Percentiles rank a stretch among this genome's conserved stretches.
These are phyloP conservation scores for Cirrhinus molitorella DNA, from an alignment of 2,797 vertebrate species.

Conservation along the genomic window DNA sequence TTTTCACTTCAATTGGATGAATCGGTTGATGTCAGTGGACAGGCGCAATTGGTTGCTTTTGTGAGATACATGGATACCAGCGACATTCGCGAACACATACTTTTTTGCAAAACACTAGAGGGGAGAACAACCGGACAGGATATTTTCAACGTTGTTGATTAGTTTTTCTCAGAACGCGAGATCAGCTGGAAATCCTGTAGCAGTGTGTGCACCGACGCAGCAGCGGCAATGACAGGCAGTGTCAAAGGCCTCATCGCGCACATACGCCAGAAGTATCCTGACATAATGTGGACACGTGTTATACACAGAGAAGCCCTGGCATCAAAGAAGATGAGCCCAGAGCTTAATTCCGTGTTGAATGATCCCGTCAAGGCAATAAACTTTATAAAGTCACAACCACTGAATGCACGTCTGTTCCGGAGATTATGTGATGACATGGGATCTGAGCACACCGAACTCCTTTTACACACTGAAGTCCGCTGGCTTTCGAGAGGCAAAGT, in stretches of 20 bases:
- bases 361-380: not conserved
- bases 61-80: slow-evolving; percentile 17
- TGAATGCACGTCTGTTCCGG: no score
- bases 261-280: no score
- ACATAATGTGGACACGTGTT: no score
- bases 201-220: no score
- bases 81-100: not conserved
- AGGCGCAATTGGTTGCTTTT: slow-evolving; percentile 39
- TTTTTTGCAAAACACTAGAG: not conserved
- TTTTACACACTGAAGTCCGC: not conserved
- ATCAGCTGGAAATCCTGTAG: no score
- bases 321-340: not conserved
- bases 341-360: not conserved
- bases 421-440: no score
- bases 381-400: not conserved
- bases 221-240: no score
- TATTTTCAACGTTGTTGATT: not conserved
- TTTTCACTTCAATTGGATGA: slow-evolving; percentile 53
- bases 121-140: not conserved
- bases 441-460: no score
- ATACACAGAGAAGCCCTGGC: slow-evolving; percentile 1
- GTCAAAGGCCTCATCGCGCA: no score
- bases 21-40: slow-evolving; percentile 41
- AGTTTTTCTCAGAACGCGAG: no score
- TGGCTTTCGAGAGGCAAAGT: not conserved